phyloP scores from a whole-genome alignment of 2,113 vertebrate species.

The Hemiprocne comata region DNA sequence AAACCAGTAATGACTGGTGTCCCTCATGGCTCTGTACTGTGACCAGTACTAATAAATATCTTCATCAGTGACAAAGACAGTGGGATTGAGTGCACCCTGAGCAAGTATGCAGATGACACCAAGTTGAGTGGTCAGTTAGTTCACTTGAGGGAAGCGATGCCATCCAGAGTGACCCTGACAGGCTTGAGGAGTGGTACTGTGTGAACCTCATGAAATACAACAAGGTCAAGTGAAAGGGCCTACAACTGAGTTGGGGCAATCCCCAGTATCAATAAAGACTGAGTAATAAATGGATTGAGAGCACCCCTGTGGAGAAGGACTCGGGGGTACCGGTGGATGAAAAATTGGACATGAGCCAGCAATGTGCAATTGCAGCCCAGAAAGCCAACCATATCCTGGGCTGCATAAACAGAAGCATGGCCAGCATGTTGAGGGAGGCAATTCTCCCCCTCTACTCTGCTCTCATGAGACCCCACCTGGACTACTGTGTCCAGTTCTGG shows the following conservation, averaged over 20 bases:
- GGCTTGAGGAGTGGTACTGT: too few species aligned
- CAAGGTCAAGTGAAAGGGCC: too few species aligned
- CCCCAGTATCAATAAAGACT: too few species aligned
- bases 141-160: background rate
- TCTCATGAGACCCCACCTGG: background rate
- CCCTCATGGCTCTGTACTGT: background rate
- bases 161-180: too few species aligned
- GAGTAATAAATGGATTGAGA: too few species aligned
- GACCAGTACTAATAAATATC: background rate
- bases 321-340: too few species aligned
- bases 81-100: background rate
- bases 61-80: background rate
- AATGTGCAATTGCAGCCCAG: background rate
- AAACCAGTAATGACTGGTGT: background rate
- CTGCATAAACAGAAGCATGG: background rate
- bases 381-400: background rate
- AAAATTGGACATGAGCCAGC: too few species aligned
- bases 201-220: too few species aligned
- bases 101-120: background rate
- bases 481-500: background rate
- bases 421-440: background rate
- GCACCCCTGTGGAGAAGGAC: too few species aligned
- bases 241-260: too few species aligned
- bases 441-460: background rate
- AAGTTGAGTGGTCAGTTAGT: background rate